Conservation (phyloP, 2,113 vertebrate species). For the Fregata magnificens region DNA sequence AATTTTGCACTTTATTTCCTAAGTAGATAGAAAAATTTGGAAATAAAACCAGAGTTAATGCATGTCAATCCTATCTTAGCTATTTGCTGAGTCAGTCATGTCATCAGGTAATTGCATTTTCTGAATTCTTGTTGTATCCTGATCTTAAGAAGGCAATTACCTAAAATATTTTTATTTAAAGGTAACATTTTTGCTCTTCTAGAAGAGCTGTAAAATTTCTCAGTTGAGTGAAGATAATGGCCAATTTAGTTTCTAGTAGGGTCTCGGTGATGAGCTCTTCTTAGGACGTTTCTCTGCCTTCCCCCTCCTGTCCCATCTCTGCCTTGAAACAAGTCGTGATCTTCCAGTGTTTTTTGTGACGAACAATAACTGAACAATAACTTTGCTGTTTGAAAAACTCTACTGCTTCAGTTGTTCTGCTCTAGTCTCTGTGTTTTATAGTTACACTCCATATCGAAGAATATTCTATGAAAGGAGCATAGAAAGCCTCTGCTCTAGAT, state of each 20-base stretch:
- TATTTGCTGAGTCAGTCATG: not conserved
- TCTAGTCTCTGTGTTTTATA: not conserved
- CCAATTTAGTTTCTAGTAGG: not conserved
- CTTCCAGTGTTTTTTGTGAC: not conserved
- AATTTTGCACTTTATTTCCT: not conserved
- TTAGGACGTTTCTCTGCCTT: not conserved
- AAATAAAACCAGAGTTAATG: no score
- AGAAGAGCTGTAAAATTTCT: not conserved
- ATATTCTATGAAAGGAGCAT: not conserved
- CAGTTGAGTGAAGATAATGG: not conserved
- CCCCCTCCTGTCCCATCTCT: not conserved
- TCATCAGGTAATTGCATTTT: not conserved
- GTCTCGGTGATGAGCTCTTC: not conserved
- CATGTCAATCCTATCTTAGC: not conserved
- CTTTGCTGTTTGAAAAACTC: not conserved
- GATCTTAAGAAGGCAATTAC: not conserved
- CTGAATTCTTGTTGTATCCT: not conserved
- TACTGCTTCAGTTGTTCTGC: not conserved
- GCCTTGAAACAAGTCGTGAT: not conserved
- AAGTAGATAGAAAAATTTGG: not conserved
- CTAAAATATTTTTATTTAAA: not conserved
- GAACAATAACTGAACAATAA: not conserved
- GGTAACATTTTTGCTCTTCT: not conserved
- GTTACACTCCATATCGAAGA: accelerated
- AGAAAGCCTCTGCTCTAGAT: not conserved